Evolutionary conservation across 2,113 vertebrate species (phyloP).

Genomic region (Callopanchax toddi): DNA sequence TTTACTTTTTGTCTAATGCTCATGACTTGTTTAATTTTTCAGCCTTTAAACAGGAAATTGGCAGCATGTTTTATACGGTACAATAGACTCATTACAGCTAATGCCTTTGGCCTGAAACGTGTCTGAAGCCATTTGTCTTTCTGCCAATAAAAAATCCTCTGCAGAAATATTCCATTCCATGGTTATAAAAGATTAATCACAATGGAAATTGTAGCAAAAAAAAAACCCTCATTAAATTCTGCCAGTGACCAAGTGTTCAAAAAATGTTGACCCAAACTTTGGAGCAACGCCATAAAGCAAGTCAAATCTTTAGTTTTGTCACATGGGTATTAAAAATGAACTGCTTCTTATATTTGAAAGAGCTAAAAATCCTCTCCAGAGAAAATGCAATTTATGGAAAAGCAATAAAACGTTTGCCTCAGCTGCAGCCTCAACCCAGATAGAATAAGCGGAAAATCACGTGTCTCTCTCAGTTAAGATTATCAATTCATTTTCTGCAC

Average conservation of each 20-base stretch:
- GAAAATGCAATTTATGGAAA: conserved; percentile 42
- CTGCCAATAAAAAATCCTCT: background rate
- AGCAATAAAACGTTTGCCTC: conserved; percentile 40
- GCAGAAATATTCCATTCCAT: background rate
- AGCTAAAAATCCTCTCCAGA: background rate
- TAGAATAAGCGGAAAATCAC: conserved; percentile 4
- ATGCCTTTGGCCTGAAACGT: background rate
- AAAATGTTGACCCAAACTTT: background rate
- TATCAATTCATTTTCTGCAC: background rate
- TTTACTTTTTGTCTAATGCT: background rate
- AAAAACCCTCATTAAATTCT: background rate
- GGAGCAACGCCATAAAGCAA: background rate
- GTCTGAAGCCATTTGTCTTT: background rate
- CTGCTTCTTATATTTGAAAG: conserved; percentile 3
- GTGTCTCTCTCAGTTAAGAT: background rate
- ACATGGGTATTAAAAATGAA: background rate
- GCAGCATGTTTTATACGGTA: background rate
- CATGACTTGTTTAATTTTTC: background rate
- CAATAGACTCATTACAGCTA: background rate
- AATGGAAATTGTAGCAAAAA: background rate
- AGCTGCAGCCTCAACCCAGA: conserved; percentile 16
- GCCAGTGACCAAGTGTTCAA: background rate
- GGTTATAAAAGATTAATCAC: conserved; percentile 1
- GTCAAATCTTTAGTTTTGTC: conserved; percentile 3
- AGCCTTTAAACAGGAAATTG: conserved; percentile 3